Percentiles rank a stretch among this genome's conserved stretches.
These are phyloP conservation scores for Dipodomys spectabilis DNA, from an alignment of 2,113 vertebrate species.

Conservation along the genomic window DNA sequence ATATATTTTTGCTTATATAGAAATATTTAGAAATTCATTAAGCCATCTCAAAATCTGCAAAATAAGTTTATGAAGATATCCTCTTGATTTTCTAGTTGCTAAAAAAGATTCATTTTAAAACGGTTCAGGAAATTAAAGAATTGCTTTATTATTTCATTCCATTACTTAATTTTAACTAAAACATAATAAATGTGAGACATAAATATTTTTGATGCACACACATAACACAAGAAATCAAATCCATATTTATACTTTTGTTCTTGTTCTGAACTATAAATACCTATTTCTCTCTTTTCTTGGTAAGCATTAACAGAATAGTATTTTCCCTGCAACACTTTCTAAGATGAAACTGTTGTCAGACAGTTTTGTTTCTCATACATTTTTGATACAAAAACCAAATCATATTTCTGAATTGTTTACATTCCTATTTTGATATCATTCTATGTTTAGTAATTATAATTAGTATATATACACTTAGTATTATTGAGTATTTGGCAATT, in stretches of 20 bases:
- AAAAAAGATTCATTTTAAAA: background rate
- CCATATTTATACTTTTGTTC: background rate
- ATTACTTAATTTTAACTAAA: background rate
- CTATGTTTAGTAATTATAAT: background rate
- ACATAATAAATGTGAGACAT: background rate
- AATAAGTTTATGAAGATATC: background rate
- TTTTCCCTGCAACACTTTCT: background rate
- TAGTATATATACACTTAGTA: too few species aligned
- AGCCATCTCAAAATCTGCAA: background rate
- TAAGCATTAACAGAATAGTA: background rate
- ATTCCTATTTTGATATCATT: background rate
- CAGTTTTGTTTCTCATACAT: background rate
- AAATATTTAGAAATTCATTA: background rate
- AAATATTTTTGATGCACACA: background rate
- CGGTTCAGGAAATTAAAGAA: constrained; percentile 5
- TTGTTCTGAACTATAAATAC: background rate
- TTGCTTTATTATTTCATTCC: background rate
- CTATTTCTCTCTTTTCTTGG: background rate
- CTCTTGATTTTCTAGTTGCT: background rate
- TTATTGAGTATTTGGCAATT: background rate
- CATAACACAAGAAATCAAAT: background rate
- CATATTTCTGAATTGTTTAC: background rate
- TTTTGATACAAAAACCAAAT: background rate
- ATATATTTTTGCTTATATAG: background rate
- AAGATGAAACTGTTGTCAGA: background rate